Evolutionary conservation across 1,140 invertebrate genomes (phyloP).

Genomic region (Aplysia californica): DNA sequence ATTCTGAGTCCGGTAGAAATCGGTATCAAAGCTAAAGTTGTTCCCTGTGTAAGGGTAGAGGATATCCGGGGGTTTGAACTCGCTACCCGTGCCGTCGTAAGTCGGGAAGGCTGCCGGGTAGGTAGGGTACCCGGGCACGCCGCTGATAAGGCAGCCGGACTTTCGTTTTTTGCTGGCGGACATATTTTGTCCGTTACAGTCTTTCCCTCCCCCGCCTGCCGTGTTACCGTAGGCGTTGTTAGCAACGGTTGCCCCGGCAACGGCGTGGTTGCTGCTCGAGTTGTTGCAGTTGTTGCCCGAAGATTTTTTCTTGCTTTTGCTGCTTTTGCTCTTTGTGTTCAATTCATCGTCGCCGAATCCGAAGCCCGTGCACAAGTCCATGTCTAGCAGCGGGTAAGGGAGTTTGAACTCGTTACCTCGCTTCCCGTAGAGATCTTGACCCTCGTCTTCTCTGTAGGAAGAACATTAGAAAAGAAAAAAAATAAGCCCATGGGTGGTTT

Average conservation of each 20-base stretch:
- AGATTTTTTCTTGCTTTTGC: constrained; percentile 73
- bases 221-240: too few species aligned
- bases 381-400: constrained; percentile 85
- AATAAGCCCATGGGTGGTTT: too few species aligned
- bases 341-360: constrained; percentile 59
- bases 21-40: constrained; percentile 57
- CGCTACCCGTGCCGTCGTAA: constrained; percentile 45
- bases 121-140: constrained; percentile 23
- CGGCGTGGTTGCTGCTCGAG: constrained; percentile 56
- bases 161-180: constrained; percentile 92
- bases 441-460: constrained; percentile 93
- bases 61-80: constrained; percentile 57
- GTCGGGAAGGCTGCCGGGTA: constrained; percentile 59
- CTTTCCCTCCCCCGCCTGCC: constrained; percentile 91
- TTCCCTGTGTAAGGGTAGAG: constrained; percentile 58
- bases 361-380: constrained; percentile 62
- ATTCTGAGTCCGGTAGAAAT: constrained; percentile 57
- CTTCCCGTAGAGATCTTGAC: constrained; percentile 93
- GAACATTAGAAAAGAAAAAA: constrained; percentile 1
- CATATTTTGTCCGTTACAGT: too few species aligned
- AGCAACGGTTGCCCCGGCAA: too few species aligned
- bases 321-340: constrained; percentile 50
- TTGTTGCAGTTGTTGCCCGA: background rate
- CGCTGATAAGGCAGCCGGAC: constrained; percentile 37
- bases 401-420: constrained; percentile 99